Conservation (phyloP, 2,888 invertebrate genomes). For the Synergus japonicus region DNA sequence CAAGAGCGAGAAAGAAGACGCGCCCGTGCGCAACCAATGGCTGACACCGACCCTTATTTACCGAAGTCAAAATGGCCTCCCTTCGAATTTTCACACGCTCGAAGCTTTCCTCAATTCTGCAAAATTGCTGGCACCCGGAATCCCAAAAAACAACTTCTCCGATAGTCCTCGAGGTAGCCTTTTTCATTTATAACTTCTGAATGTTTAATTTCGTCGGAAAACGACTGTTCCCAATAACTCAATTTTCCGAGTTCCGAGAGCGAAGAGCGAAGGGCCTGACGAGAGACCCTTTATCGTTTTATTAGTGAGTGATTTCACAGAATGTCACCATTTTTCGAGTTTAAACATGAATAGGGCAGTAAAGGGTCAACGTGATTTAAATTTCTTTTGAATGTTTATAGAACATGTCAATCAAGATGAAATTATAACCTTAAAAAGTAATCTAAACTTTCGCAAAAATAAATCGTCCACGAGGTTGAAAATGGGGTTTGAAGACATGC, state of each 20-base stretch:
- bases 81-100: slow-evolving; percentile 69
- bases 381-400: background rate
- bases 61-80: slow-evolving; percentile 73
- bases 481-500: background rate
- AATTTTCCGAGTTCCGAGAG: slow-evolving; percentile 1
- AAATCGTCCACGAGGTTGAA: background rate
- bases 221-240: background rate
- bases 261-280: slow-evolving; percentile 26
- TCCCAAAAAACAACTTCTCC: background rate
- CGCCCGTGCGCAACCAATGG: slow-evolving; percentile 75
- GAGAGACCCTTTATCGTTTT: slow-evolving; percentile 27
- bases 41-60: slow-evolving; percentile 74
- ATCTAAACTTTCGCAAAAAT: background rate
- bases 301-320: slow-evolving; percentile 10
- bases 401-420: background rate
- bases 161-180: background rate
- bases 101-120: slow-evolving; percentile 43
- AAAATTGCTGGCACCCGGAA: background rate
- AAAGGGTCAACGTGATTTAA: background rate
- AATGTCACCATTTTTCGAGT: slow-evolving; percentile 30
- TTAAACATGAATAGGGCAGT: background rate
- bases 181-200: background rate
- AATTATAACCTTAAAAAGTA: slow-evolving; percentile 19
- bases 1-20: slow-evolving; percentile 71
- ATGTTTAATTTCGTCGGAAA: slow-evolving; percentile 1